Conservation (phyloP, 2,797 vertebrate species). For the Orientallactaga sibirica region DNA sequence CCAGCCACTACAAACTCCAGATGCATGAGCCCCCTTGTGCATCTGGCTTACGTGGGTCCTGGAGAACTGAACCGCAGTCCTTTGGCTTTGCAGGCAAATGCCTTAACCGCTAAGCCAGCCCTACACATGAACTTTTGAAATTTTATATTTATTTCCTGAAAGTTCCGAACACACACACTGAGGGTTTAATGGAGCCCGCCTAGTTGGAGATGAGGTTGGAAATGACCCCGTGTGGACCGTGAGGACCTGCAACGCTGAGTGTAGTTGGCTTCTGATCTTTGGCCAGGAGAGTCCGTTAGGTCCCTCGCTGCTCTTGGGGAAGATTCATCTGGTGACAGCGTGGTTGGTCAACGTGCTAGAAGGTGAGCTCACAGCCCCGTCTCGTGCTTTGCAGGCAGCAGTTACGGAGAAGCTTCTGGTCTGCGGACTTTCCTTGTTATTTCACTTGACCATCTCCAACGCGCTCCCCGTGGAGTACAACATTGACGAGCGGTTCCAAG, state of each 20-base stretch:
- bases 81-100: too few species aligned
- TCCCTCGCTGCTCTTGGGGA: background rate
- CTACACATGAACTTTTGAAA: background rate
- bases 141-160: background rate
- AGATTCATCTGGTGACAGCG: accelerated
- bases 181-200: background rate
- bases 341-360: background rate
- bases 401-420: constrained; percentile 95
- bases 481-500: constrained; percentile 92
- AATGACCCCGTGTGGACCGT: background rate
- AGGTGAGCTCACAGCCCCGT: constrained; percentile 18
- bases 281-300: background rate
- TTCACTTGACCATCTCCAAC: constrained; percentile 94
- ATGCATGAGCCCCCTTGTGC: too few species aligned
- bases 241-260: background rate
- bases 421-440: constrained; percentile 93
- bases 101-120: too few species aligned
- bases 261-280: background rate
- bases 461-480: constrained; percentile 94
- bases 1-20: too few species aligned
- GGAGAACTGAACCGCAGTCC: too few species aligned
- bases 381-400: constrained; percentile 89
- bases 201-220: background rate
- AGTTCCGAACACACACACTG: background rate
- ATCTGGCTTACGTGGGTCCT: too few species aligned